Evolutionary conservation across 2,888 invertebrate genomes (phyloP).

Genomic region (Agrotis segetum): DNA sequence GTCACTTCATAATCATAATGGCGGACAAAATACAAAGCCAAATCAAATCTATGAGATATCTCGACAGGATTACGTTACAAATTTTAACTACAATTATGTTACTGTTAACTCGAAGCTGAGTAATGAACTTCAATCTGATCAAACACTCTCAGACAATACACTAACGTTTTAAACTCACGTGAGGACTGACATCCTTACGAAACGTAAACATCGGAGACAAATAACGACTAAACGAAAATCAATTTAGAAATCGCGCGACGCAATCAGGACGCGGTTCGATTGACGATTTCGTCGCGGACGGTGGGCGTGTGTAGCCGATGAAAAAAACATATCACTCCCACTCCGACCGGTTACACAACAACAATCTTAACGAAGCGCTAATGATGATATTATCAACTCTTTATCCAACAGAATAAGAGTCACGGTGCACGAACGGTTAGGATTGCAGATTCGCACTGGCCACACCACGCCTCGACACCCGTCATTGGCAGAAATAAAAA

Average conservation of each 20-base stretch:
- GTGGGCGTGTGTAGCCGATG: constrained; percentile 87
- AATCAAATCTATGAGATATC: constrained; percentile 87
- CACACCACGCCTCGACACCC: constrained; percentile 90
- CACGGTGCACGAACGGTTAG: constrained; percentile 65
- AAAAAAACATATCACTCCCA: constrained; percentile 90
- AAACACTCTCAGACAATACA: constrained; percentile 56
- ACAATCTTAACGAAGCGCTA: constrained; percentile 71
- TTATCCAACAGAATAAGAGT: constrained; percentile 73
- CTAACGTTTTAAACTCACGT: constrained; percentile 50
- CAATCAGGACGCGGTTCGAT: constrained; percentile 71
- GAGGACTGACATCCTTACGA: constrained; percentile 27
- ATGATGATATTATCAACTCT: constrained; percentile 74
- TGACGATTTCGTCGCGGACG: constrained; percentile 80
- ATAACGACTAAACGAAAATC: constrained; percentile 69
- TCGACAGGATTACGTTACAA: constrained; percentile 87
- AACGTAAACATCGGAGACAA: constrained; percentile 49
- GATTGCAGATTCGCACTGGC: constrained; percentile 78
- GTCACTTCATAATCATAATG: constrained; percentile 87
- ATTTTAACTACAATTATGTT: constrained; percentile 87
- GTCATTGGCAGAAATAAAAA: constrained; percentile 91
- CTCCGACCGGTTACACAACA: constrained; percentile 80
- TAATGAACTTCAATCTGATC: constrained; percentile 85
- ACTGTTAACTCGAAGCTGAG: constrained; percentile 82
- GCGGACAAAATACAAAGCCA: constrained; percentile 85
- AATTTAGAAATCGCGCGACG: constrained; percentile 79